Base-by-base conservation (phyloP, 2,888 invertebrate species). In the Acanthosoma haemorrhoidale region DNA sequence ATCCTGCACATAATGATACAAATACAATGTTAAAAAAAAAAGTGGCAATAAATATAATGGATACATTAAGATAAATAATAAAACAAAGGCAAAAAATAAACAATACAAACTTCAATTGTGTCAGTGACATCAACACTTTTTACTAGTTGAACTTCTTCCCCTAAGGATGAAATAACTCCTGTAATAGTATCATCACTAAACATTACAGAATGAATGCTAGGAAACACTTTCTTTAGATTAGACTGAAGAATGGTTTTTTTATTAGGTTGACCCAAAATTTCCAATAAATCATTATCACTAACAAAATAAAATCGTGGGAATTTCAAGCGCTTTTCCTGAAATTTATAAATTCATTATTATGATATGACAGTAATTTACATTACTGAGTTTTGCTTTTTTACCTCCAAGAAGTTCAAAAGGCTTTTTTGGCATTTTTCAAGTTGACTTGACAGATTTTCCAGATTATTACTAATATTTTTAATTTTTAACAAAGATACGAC, bases 261-360 rank as follows among this genome's bases (percentile, higher is more conserved):
- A 0, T 92, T 88, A 0, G 94, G 90, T 81, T 96, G 96, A 0
- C 96, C 96, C 11, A 99, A 85, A 72, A 99, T 87, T 83, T 99
- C 98, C 70, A 99, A 82, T 68, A 99, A 83, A 80, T 99, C 99
- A 78, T 99, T 99, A 78, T 99, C 98, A 71, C 96, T 96, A 73
- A 99, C 84, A 79, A 99, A 99, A 79, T 97, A 95, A 76, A 99
- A 91, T 71, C 99, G 84, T 6, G 99, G 96, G 81, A 99, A 99
- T 61, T 88, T 85, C 0, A 91, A 88, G 41, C 99, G 86, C 81
- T 98, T 99, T 76, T 94, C 94, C 93, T 96, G 80, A 57, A 78
- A 70, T 67, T n/a, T 63, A 63, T 5, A 58, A 16, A 59, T 4
- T 36, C 29, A 6, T 32, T 9, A 9, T 32, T 32, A 32, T 6